These are phyloP conservation scores for Larimichthys polyactis DNA, from an alignment of 2,113 vertebrate species.

Conservation along the genomic window DNA sequence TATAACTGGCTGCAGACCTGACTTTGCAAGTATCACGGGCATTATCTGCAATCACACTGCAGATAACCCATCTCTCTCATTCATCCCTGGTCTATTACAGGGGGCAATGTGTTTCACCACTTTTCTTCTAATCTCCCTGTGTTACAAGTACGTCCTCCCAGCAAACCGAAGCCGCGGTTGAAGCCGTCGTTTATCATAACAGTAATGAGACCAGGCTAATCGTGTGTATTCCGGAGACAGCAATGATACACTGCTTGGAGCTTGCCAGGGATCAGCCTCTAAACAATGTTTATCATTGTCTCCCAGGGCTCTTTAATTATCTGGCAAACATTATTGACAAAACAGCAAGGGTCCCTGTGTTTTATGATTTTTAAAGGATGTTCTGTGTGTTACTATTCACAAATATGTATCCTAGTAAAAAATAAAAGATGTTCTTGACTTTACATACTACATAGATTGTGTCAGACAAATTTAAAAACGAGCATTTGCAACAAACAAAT, in stretches of 20 bases:
- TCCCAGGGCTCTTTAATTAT: conserved; percentile 83
- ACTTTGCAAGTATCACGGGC: conserved; percentile 48
- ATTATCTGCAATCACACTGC: conserved; percentile 45
- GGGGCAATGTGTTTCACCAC: conserved; percentile 57
- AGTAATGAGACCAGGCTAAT: conserved; percentile 83
- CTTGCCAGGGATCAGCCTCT: conserved; percentile 82
- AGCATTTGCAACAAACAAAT: neutral
- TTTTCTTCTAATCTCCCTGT: conserved; percentile 36
- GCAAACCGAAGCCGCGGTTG: conserved; percentile 69
- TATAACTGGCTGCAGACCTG: conserved; percentile 42
- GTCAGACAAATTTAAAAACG: neutral
- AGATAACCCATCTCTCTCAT: conserved; percentile 59
- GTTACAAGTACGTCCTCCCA: conserved; percentile 57
- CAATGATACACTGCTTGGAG: conserved; percentile 79
- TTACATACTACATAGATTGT: neutral
- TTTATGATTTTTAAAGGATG: conserved; percentile 63
- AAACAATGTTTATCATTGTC: conserved; percentile 85
- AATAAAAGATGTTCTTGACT: conserved; percentile 14
- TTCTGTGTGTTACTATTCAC: conserved; percentile 30
- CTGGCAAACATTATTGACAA: conserved; percentile 79
- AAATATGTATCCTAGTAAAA: conserved; percentile 16
- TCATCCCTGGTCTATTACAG: conserved; percentile 52
- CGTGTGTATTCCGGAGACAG: conserved; percentile 81
- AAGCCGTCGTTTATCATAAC: conserved; percentile 81
- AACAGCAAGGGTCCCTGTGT: conserved; percentile 64